These are phyloP conservation scores for Platichthys stellatus DNA, from an alignment of 2,113 vertebrate genomes.

Conservation along the genomic window DNA sequence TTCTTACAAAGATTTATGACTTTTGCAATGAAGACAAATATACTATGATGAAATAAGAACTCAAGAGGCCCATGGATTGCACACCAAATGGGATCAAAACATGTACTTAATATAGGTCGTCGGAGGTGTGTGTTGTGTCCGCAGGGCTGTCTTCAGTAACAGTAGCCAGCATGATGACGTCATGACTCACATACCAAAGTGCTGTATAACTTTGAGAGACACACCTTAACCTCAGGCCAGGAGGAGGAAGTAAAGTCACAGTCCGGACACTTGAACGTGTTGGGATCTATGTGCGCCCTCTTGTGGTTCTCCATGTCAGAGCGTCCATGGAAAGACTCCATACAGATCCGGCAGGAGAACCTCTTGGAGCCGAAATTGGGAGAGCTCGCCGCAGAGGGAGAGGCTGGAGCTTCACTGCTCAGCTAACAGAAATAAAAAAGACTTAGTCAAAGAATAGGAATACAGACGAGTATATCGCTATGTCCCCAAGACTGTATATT, in stretches of 20 bases:
- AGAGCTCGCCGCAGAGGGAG: conserved; percentile 72
- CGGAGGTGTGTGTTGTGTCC: neutral
- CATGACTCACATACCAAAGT: neutral
- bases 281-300: conserved; percentile 91
- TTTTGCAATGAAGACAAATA: no score
- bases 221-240: conserved; percentile 93
- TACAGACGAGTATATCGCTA: neutral
- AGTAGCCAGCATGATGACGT: neutral
- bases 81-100: neutral
- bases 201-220: conserved; percentile 42
- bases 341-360: conserved; percentile 97
- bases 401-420: conserved; percentile 84
- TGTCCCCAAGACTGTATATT: neutral
- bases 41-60: no score
- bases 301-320: conserved; percentile 99
- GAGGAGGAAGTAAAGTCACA: conserved; percentile 90
- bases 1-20: no score
- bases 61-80: neutral
- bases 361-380: conserved; percentile 84
- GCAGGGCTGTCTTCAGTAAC: no score
- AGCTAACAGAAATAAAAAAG: conserved; percentile 71
- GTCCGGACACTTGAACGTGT: conserved; percentile 94
- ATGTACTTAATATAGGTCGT: neutral
- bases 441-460: neutral
- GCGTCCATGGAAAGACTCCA: conserved; percentile 91